Evolutionary conservation across 2,113 vertebrate genomes (phyloP).

Genomic region (Lanius ludovicianus): DNA sequence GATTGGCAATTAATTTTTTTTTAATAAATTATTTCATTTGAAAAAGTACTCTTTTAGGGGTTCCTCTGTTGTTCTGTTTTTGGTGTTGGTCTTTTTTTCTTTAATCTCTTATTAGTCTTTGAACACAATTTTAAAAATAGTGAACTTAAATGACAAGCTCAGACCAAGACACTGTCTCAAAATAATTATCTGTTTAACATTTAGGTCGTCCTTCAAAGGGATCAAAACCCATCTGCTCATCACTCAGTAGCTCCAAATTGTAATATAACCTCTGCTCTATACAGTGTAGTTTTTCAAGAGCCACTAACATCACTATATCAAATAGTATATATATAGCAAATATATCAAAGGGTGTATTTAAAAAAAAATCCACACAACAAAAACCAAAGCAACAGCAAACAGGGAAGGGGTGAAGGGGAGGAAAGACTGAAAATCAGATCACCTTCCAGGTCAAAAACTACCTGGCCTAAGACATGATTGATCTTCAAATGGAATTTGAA

Average conservation of each 20-base stretch:
- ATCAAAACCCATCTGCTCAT: slow-evolving; percentile 29
- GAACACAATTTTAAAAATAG: neutral
- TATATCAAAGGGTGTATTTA: neutral
- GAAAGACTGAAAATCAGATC: neutral
- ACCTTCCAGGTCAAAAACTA: neutral
- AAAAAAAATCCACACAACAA: neutral
- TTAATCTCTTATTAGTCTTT: neutral
- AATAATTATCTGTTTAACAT: slow-evolving; percentile 37
- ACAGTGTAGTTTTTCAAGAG: slow-evolving; percentile 34
- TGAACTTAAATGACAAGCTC: neutral
- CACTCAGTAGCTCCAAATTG: neutral
- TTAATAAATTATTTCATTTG: neutral
- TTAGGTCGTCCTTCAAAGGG: slow-evolving; percentile 21
- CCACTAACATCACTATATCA: slow-evolving; percentile 33
- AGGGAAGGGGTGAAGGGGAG: no score
- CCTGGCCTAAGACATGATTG: neutral
- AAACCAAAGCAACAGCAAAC: neutral
- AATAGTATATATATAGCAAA: neutral
- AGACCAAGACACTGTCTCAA: neutral
- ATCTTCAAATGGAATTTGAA: neutral
- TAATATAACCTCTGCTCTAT: slow-evolving; percentile 15
- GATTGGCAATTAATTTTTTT: neutral
- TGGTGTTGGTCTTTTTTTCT: neutral
- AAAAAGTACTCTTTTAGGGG: neutral
- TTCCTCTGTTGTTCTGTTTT: neutral